Conservation (phyloP, 2,113 vertebrate species). For the Atractosteus spatula region DNA sequence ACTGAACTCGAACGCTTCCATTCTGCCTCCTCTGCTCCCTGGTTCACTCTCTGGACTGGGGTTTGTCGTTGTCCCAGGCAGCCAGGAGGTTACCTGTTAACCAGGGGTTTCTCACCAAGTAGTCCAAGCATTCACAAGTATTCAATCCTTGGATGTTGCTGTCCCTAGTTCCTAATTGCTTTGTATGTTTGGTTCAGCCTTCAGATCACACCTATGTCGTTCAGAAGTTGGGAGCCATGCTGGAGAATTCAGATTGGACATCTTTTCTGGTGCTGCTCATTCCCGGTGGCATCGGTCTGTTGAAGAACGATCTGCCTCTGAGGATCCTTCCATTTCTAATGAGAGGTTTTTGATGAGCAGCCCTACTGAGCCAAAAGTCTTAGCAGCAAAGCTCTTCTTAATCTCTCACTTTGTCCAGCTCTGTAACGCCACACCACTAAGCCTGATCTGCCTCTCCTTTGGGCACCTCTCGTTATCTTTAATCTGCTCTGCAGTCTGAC, state of each 20-base stretch:
- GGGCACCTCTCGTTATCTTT: neutral
- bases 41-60: no score
- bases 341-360: neutral
- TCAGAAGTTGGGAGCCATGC: neutral
- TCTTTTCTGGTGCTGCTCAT: neutral
- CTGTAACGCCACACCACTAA: constrained; percentile 8
- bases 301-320: neutral
- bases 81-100: no score
- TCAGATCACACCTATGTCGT: neutral
- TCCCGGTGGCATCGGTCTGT: no score
- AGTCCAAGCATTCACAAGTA: no score
- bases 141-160: no score
- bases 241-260: neutral
- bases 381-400: constrained; percentile 5
- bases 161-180: no score
- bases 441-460: neutral
- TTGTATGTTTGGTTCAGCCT: neutral
- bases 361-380: constrained; percentile 3
- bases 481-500: neutral
- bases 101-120: no score
- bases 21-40: no score
- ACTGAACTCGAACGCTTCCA: no score
- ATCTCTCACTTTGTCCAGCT: constrained; percentile 14
- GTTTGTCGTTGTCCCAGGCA: no score
- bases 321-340: neutral